Conservation (phyloP, 2,113 vertebrate species). For the Halcyon malimbica region DNA sequence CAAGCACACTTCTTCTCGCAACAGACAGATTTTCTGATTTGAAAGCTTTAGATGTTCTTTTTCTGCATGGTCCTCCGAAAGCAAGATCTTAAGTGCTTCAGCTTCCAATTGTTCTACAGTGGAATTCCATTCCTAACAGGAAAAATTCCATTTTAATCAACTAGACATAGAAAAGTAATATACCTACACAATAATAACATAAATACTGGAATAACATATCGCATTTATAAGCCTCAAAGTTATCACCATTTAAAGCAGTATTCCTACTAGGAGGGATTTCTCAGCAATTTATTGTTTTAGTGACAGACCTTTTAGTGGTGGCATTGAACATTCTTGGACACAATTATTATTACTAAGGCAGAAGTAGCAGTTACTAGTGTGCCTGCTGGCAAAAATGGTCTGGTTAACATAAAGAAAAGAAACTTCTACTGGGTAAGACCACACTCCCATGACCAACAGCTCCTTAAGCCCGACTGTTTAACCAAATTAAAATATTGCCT, state of each 20-base stretch:
- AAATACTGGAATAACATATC: background rate
- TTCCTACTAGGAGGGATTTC: background rate
- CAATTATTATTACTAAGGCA: background rate
- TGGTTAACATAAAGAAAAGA: background rate
- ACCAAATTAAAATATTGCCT: background rate
- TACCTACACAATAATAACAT: background rate
- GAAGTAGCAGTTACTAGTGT: background rate
- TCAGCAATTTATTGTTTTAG: background rate
- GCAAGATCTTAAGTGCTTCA: slow-evolving; percentile 72
- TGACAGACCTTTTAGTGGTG: background rate
- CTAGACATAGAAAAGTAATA: background rate
- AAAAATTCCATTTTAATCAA: background rate
- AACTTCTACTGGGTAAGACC: background rate
- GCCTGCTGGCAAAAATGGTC: background rate
- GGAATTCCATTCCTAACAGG: slow-evolving; percentile 78
- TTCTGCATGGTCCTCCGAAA: slow-evolving; percentile 65
- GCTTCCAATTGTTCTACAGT: slow-evolving; percentile 69
- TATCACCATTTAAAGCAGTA: background rate
- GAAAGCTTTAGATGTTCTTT: slow-evolving; percentile 75
- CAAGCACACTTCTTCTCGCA: slow-evolving; percentile 74
- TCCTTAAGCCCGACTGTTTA: background rate
- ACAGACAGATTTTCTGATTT: slow-evolving; percentile 71
- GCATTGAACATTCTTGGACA: background rate
- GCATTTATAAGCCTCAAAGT: background rate
- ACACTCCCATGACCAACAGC: background rate